Base-by-base conservation (phyloP, 1,140 invertebrate genomes). In the Lasaia peninsularis region DNA sequence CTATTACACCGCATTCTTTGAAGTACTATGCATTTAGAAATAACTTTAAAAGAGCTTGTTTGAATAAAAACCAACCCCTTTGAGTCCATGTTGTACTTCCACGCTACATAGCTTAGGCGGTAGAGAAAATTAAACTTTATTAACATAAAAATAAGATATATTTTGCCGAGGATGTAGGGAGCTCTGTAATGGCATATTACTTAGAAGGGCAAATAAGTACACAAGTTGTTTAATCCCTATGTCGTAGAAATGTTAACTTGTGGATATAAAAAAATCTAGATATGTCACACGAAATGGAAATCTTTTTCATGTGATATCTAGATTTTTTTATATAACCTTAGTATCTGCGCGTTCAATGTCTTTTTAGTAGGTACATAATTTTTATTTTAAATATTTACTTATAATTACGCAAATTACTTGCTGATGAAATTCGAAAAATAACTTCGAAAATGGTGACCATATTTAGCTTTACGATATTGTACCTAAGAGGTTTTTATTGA, bases 181-280 rank as follows among this genome's bases (percentile, higher is more conserved):
- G 16, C 40, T 44, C 4, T 18, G 40, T 44, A 44, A 44, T 44
- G 18, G 16, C 40, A 44, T 44, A 20, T 44, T 44, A 44, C 40
- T 44, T 44, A 44, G 40, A 44, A 44, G 40, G 40, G 40, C 40
- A 44, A 44, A 44, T 44, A 44, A 20, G 16, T 44, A 44, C 16
- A 44, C 37, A 44, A 44, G 16, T 44, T 16, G 8, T 44, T 35
- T n/a, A 12, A 44, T 44, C 37, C 16, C 12, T 44, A 10, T 4
- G 14, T 9, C 9, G 16, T 18, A 3, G 12, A 16, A 44, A 44
- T 18, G 37, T 44, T 28, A 7, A 7, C n/a, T 28, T 28, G 24
- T 28, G 4, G 24, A 28, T 28, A 28, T 28, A 28, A 28, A 28
- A 28, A n/a, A n/a, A n/a, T n/a, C n/a, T n/a, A n/a, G n/a, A n/a